Percentiles rank a stretch among this genome's conserved stretches.
These are phyloP conservation scores for Drosophila acutilabella DNA, from an alignment of 2,888 invertebrate genomes.

Conservation along the genomic window DNA sequence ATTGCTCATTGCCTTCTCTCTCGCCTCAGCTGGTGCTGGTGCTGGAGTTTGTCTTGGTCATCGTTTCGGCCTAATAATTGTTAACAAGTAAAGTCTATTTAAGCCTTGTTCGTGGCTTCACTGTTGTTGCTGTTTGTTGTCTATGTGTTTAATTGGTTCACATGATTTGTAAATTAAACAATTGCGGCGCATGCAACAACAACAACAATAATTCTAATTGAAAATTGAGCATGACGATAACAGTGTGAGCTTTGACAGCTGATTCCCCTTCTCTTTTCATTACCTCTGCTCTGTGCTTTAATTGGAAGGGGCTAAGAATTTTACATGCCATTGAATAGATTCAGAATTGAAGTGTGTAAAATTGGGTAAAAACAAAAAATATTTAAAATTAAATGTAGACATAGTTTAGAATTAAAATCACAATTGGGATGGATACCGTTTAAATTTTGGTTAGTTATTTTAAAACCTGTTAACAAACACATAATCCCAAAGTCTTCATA, in stretches of 20 bases:
- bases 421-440: no score
- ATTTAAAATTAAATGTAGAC: neutral
- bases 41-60: neutral
- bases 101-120: conserved; percentile 74
- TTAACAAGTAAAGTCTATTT: conserved; percentile 84
- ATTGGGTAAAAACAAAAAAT: no score
- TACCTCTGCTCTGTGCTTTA: neutral
- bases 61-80: conserved; percentile 73
- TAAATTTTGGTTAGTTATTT: no score
- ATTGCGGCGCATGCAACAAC: conserved; percentile 70
- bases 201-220: conserved; percentile 70
- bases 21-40: neutral
- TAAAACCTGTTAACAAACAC: no score
- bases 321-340: neutral
- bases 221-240: conserved; percentile 74
- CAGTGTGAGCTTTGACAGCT: conserved; percentile 77
- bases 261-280: neutral
- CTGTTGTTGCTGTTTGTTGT: conserved; percentile 45
- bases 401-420: neutral
- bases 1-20: conserved; percentile 57
- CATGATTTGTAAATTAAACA: conserved; percentile 84
- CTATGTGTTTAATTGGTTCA: conserved; percentile 77
- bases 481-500: neutral
- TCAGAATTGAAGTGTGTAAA: no score
- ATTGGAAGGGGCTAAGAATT: conserved; percentile 5